Base-by-base conservation (phyloP, 2,797 vertebrate genomes). In the Hirundo rustica region DNA sequence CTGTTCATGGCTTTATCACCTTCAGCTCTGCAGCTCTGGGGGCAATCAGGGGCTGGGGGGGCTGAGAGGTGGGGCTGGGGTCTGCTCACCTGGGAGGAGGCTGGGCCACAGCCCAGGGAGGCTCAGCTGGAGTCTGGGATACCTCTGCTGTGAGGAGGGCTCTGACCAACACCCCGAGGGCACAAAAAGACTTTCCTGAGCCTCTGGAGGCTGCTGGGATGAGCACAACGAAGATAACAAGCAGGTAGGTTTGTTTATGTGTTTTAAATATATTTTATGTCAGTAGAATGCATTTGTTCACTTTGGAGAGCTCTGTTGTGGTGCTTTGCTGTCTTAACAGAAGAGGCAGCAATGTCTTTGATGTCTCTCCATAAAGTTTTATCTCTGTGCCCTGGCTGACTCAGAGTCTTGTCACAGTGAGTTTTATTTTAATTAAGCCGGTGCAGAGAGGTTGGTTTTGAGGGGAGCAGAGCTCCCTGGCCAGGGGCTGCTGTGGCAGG, bases 131-230 rank as follows among this genome's bases (percentile, higher is more conserved):
- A 12, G 7, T 16, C 12, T 8, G 65, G 68, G 26, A 0, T 4
- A 5, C 20, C 3, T 36, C 16, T 27, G 45, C 1, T 4, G 11
- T 0, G 1, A 50, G 38, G 9, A 68, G 17, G 5, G 7, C 2
- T 67, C 47, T 55, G 30, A 6, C 3, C 22, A 15, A 0, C 8
- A 8, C 9, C 9, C 11, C 0, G 0, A 15, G 17, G 11, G 8
- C 16, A 32, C 2, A 4, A 27, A 29, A 29, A 32, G 11, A 1
- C 10, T 36, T 62, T 40, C 5, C 29, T 72, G 34, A 16, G 18
- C 0, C 2, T 32, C 25, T 25, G 32, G 44, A 34, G 9, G 20
- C 7, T 54, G 62, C 50, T 80, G 75, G 34, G 27, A 75, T 13
- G 20, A 42, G 40, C 16, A 26, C 19, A 27, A 26, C 1, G 60